Conservation (phyloP, 2,888 invertebrate genomes). For the Andricus quercusramuli region DNA sequence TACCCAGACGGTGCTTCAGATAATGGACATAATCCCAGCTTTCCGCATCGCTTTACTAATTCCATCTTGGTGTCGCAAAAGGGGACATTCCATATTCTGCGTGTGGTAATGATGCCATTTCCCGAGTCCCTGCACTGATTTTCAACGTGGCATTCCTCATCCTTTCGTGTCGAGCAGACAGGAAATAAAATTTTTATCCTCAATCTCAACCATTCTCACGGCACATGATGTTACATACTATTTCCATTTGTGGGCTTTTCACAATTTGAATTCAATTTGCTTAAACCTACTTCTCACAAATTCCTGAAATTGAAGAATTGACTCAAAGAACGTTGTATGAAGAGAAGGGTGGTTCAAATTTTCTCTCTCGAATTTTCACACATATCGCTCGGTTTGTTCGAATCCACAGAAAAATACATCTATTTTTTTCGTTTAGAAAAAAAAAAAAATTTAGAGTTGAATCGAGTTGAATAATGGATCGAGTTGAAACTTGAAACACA, state of each 20-base stretch:
- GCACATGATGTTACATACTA: neutral
- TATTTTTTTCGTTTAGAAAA: too few relatives aligned
- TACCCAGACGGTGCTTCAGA: neutral
- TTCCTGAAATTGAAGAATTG: neutral
- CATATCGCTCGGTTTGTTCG: too few relatives aligned
- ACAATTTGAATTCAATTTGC: slow-evolving; percentile 24
- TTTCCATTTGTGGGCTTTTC: slow-evolving; percentile 26
- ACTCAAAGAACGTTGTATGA: too few relatives aligned
- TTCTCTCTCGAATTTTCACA: too few relatives aligned
- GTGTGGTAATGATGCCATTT: slow-evolving; percentile 25
- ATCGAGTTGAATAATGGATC: too few relatives aligned
- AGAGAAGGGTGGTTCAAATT: too few relatives aligned
- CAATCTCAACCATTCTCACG: slow-evolving; percentile 14
- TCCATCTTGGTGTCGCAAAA: slow-evolving; percentile 13
- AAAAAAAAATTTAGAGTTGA: too few relatives aligned
- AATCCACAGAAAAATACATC: too few relatives aligned
- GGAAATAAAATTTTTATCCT: slow-evolving; percentile 39
- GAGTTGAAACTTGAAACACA: too few relatives aligned
- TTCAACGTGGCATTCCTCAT: slow-evolving; percentile 24
- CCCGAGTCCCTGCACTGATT: slow-evolving; percentile 5
- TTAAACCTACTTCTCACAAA: neutral
- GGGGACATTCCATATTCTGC: slow-evolving; percentile 7
- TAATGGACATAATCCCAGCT: slow-evolving; percentile 31
- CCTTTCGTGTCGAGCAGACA: slow-evolving; percentile 25
- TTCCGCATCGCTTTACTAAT: slow-evolving; percentile 36